These are phyloP conservation scores for Pristionchus entomophagus DNA, from an alignment of 2,888 invertebrate species.

Conservation along the genomic window DNA sequence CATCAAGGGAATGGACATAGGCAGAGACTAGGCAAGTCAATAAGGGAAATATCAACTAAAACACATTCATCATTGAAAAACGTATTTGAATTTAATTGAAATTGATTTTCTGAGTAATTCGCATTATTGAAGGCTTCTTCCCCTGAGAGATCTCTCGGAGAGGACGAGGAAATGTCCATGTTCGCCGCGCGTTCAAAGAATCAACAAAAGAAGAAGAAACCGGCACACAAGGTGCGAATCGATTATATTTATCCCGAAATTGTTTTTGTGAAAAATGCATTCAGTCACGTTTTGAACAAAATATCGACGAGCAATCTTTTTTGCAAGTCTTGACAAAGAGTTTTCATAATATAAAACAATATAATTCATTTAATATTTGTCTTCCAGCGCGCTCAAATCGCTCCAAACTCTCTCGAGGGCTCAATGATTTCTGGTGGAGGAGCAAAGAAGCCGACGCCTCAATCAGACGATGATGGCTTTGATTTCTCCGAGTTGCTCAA, in stretches of 20 bases:
- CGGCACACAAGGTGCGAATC: slow-evolving; percentile 17
- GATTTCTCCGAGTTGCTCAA: slow-evolving; percentile 61
- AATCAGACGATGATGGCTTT: slow-evolving; percentile 59
- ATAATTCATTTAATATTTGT: too few species aligned
- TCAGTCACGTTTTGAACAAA: too few species aligned
- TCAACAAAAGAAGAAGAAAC: slow-evolving; percentile 47
- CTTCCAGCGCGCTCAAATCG: slow-evolving; percentile 36
- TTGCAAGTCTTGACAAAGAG: too few species aligned
- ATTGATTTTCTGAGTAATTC: too few species aligned
- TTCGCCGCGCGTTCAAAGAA: slow-evolving; percentile 58
- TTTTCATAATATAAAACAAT: too few species aligned
- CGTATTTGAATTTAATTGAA: too few species aligned
- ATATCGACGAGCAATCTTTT: too few species aligned
- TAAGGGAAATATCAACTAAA: background rate
- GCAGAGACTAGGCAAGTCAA: background rate
- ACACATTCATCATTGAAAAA: too few species aligned
- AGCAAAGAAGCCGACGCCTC: background rate
- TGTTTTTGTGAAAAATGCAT: too few species aligned
- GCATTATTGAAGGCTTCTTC: slow-evolving; percentile 61
- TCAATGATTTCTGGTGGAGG: slow-evolving; percentile 35
- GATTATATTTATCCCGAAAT: background rate
- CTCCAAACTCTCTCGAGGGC: background rate
- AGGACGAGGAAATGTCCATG: slow-evolving; percentile 63
- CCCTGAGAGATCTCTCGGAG: slow-evolving; percentile 59
- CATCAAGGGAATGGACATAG: background rate